Conservation (phyloP, 2,797 vertebrate species). For the Pangasius macronema region DNA sequence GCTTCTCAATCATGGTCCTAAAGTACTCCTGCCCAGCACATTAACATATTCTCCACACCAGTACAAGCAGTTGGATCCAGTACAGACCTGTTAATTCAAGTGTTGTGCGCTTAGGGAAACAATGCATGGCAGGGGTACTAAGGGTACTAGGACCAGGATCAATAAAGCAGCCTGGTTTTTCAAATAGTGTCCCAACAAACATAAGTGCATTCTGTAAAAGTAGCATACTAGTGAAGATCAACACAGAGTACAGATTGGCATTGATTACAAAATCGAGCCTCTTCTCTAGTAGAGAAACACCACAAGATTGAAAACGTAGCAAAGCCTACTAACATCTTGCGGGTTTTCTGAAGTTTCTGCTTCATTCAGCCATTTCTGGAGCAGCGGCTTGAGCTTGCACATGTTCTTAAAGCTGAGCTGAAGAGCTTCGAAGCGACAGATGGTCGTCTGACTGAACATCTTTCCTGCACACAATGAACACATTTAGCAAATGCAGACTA, state of each 20-base stretch:
- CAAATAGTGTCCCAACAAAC: background rate
- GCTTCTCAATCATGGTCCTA: background rate
- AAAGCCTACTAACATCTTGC: slow-evolving; percentile 74
- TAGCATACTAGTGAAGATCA: background rate
- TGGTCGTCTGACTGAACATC: slow-evolving; percentile 86
- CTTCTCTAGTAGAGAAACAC: background rate
- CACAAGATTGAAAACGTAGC: background rate
- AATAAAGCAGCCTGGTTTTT: background rate
- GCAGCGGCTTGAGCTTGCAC: slow-evolving; percentile 82
- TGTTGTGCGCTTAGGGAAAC: background rate
- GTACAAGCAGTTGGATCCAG: no score
- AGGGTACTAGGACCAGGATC: background rate
- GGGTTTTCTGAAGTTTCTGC: slow-evolving; percentile 78
- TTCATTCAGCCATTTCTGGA: slow-evolving; percentile 80
- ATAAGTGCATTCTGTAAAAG: background rate
- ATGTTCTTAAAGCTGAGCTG: slow-evolving; percentile 84
- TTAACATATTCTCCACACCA: background rate
- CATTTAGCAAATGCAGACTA: background rate
- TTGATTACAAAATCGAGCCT: background rate
- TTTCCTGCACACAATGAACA: slow-evolving; percentile 66
- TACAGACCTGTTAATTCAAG: background rate
- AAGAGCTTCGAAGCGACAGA: slow-evolving; percentile 82
- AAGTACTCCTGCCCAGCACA: background rate
- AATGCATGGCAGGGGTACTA: background rate
- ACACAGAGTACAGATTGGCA: no score